phyloP scores from a whole-genome alignment of 2,113 vertebrate genomes.

The Sturnira hondurensis region DNA sequence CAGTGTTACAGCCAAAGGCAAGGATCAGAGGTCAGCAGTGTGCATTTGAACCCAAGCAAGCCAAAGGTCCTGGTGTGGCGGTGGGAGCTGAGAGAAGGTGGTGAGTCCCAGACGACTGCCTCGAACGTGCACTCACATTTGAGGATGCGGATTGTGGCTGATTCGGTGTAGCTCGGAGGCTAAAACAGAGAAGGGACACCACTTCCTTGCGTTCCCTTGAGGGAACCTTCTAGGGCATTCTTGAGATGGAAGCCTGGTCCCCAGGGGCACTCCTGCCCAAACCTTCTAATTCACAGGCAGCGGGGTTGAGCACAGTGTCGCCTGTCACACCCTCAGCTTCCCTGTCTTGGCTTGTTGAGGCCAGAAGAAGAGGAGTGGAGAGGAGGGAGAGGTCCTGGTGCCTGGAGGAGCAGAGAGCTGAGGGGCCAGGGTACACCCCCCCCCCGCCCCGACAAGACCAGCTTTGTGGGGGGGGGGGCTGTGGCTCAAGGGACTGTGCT shows the following conservation, averaged over 20 bases:
- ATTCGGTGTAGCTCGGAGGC: not conserved
- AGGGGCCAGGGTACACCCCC: not conserved
- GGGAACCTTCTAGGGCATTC: not conserved
- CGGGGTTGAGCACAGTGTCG: not conserved
- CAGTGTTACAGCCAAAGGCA: not conserved
- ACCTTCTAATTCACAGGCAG: not conserved
- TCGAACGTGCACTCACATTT: accelerated
- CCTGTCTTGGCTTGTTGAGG: not conserved
- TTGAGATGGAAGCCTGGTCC: not conserved
- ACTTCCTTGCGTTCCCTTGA: not conserved
- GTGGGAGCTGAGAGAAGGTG: not conserved
- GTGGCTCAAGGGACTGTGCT: not conserved
- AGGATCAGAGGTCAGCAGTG: not conserved
- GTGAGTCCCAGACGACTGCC: not conserved
- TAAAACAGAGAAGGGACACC: not conserved
- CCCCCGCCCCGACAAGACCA: not conserved
- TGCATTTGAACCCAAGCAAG: not conserved
- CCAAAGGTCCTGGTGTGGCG: not conserved
- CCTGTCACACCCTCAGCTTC: not conserved
- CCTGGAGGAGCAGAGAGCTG: not conserved
- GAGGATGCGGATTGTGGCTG: not conserved
- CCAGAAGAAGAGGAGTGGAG: not conserved
- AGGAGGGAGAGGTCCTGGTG: not conserved
- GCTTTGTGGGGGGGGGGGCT: not conserved
- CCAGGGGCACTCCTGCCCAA: not conserved